phyloP scores from a whole-genome alignment of 2,888 invertebrate genomes.

The Rotaria socialis region DNA sequence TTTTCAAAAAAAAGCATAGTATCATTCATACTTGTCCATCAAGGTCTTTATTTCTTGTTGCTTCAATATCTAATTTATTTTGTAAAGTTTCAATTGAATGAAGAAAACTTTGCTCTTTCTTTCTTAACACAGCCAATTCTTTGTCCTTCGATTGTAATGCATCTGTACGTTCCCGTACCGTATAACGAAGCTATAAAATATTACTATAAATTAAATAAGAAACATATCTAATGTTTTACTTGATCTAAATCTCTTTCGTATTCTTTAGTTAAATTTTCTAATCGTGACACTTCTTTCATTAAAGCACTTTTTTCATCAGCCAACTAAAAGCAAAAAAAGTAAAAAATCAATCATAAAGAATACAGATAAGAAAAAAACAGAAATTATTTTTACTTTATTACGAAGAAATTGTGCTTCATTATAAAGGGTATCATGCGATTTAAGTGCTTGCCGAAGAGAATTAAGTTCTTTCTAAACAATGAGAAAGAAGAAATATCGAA shows the following conservation, averaged over 20 bases:
- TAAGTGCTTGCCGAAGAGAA: background rate
- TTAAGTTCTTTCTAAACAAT: background rate
- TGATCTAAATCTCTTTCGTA: background rate
- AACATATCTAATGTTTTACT: background rate
- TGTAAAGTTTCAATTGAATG: background rate
- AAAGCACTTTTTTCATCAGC: constrained; percentile 11
- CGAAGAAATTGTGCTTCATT: constrained; percentile 29
- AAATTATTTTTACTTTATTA: background rate
- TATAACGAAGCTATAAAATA: background rate
- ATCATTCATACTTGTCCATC: constrained; percentile 5
- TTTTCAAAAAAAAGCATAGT: no score
- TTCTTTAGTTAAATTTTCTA: constrained; percentile 30
- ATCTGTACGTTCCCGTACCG: background rate
- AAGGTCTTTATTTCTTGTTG: background rate
- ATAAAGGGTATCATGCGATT: background rate
- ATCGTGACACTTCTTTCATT: constrained; percentile 31
- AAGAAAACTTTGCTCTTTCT: constrained; percentile 10
- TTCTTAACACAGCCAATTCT: background rate
- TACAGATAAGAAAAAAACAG: no score
- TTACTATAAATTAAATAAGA: background rate
- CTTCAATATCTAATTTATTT: background rate
- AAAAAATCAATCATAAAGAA: background rate
- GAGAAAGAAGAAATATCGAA: no score
- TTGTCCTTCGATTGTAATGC: constrained; percentile 7
- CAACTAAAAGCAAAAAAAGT: background rate